Evolutionary conservation across 2,888 invertebrate genomes (phyloP).

Genomic region (Archips xylosteana): DNA sequence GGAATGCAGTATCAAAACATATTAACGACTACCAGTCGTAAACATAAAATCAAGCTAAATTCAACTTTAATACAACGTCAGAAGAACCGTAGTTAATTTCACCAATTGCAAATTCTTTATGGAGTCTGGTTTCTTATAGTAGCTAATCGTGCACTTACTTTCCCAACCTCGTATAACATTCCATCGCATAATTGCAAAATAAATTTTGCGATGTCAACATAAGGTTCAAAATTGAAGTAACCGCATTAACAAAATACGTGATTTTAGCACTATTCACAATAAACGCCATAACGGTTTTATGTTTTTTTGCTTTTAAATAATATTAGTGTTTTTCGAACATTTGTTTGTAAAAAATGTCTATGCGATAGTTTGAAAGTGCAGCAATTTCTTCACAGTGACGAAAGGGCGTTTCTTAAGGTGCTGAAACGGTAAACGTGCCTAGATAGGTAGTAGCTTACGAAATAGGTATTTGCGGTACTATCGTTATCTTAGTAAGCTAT

Average conservation of each 20-base stretch:
- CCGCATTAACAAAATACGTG: background rate
- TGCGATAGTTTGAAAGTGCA: constrained; percentile 9
- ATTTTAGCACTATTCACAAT: background rate
- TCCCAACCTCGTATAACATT: constrained; percentile 1
- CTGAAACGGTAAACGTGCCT: constrained; percentile 19
- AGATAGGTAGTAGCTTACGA: background rate
- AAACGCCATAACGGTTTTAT: constrained; percentile 38
- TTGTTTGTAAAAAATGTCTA: constrained; percentile 34
- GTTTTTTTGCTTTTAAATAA: constrained; percentile 12
- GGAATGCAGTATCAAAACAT: constrained; percentile 37
- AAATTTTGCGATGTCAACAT: background rate
- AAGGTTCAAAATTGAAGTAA: background rate
- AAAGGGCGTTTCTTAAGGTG: constrained; percentile 18
- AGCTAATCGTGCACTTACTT: constrained; percentile 14
- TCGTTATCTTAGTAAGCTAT: too few species aligned
- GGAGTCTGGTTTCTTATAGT: constrained; percentile 10
- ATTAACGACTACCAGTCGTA: background rate
- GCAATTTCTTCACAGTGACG: constrained; percentile 21
- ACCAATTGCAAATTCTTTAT: background rate
- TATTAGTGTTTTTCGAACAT: constrained; percentile 29
- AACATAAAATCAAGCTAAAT: background rate
- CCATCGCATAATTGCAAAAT: background rate
- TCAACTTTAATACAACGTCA: background rate
- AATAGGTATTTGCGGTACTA: background rate
- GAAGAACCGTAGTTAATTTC: background rate